Conservation (phyloP, 53 echinoderm and acorn worm species). For the Zoroaster sp. region DNA sequence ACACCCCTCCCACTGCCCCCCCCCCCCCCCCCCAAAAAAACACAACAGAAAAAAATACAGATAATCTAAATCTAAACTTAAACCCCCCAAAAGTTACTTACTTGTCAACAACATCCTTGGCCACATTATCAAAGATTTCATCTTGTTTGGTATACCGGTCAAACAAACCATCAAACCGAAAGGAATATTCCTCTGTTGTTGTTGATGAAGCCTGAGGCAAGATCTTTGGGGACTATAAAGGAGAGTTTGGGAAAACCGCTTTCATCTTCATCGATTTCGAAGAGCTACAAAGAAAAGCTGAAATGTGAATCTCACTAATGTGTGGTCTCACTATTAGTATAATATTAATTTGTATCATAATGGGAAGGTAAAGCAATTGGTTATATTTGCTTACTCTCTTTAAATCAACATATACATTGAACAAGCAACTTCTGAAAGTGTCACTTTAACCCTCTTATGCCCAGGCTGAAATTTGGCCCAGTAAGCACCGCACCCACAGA, state of each 20-base stretch:
- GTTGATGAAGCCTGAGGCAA: slow-evolving; percentile 95
- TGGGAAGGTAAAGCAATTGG: background rate
- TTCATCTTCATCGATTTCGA: slow-evolving; percentile 90
- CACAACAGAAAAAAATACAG: background rate
- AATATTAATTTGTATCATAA: background rate
- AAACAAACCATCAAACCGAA: slow-evolving; percentile 84
- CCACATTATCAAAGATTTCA: slow-evolving; percentile 94
- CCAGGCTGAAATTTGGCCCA: too few relatives aligned
- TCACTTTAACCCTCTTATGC: too few relatives aligned
- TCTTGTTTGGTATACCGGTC: slow-evolving; percentile 95
- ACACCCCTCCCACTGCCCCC: too few relatives aligned
- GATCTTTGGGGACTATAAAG: slow-evolving; percentile 86
- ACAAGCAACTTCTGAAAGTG: too few relatives aligned
- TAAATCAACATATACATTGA: background rate
- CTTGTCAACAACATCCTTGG: slow-evolving; percentile 94
- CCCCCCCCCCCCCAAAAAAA: background rate
- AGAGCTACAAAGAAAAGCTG: slow-evolving; percentile 61
- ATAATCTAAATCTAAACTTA: background rate
- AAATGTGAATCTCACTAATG: background rate
- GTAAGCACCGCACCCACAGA: too few relatives aligned
- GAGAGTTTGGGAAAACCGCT: slow-evolving; percentile 63
- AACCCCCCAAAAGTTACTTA: slow-evolving; percentile 27
- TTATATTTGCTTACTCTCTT: background rate
- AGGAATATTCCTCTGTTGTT: slow-evolving; percentile 97
- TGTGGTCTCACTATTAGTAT: background rate